Conservation (phyloP, 2,888 invertebrate species). For the Heliconius charithonia region DNA sequence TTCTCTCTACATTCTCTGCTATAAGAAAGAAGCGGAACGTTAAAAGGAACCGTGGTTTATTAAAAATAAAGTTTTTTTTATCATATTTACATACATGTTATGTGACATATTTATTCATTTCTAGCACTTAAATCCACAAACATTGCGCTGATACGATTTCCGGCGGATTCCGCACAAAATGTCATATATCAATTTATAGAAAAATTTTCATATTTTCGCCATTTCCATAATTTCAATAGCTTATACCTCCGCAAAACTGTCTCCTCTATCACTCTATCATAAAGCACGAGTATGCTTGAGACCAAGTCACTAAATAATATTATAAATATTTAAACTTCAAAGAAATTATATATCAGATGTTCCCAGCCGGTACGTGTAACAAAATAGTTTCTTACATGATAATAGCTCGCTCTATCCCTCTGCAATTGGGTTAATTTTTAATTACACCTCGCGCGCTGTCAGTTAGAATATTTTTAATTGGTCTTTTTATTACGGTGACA, state of each 20-base stretch:
- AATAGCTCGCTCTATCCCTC: slow-evolving; percentile 35
- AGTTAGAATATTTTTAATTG: slow-evolving; percentile 63
- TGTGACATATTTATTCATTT: too few relatives aligned
- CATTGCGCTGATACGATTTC: too few relatives aligned
- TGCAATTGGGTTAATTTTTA: slow-evolving; percentile 75
- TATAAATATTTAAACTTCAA: neutral
- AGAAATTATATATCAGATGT: neutral
- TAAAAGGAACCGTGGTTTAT: too few relatives aligned
- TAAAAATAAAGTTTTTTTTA: too few relatives aligned
- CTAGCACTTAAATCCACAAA: too few relatives aligned
- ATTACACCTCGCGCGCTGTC: slow-evolving; percentile 66
- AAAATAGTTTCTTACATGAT: slow-evolving; percentile 27
- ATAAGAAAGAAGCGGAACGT: too few relatives aligned
- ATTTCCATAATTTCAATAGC: neutral
- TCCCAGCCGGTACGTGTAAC: neutral
- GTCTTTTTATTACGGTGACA: slow-evolving; percentile 52
- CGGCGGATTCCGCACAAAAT: too few relatives aligned
- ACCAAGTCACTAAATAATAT: neutral
- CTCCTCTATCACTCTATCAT: too few relatives aligned
- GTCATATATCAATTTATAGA: too few relatives aligned
- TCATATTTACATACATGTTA: too few relatives aligned
- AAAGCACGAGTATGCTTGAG: too few relatives aligned
- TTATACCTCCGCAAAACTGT: neutral
- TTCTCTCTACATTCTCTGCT: neutral
- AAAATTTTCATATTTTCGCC: neutral